Base-by-base conservation (phyloP, 2,797 vertebrate species). In the Galagoides demidoff region DNA sequence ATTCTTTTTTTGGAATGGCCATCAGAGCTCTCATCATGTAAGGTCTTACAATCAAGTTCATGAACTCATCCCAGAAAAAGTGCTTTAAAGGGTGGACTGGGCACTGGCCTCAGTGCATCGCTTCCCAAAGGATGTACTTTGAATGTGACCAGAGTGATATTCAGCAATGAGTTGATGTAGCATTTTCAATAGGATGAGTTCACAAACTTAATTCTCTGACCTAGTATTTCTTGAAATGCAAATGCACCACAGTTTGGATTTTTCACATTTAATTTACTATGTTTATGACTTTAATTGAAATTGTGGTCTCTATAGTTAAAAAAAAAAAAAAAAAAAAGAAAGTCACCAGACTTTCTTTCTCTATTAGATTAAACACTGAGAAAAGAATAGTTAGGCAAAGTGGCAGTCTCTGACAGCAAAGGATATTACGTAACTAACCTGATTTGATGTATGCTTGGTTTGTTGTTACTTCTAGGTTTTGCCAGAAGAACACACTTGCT, bases 241-340 rank as follows among this genome's bases (percentile, higher is more conserved):
- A 77, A 90, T 76, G 55, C 52, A 87, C 19, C 0, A 13, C 37
- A 45, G 68, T 17, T 29, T 77, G 0, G 0, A 23, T 34, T 61
- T 90, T 90, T 66, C 6, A 85, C 22, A 23, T 22, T 76, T 76
- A 59, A n/a, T 13, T 66, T 79, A 5, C 29, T 64, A 6, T 14
- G 3, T 57, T 31, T 9, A 5, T 79, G 45, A 9, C 7, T 93
- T 83, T 91, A 64, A 76, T 78, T 87, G 6, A 91, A 39, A 3
- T 76, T 31, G 79, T 79, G 5, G n/a, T 71, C 27, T 64, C 22
- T 43, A 79, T 83, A 94, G n/a, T 96, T 45, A 37, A 76, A 49
- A 92, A 59, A 37, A 76, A 49, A 92, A 82, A 94, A 85, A n/a
- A 45, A 76, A 49, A 92, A 82, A 94, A 85, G 29, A 45, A 73